Conservation (phyloP, 2,888 invertebrate species). For the Trichacis sp. region DNA sequence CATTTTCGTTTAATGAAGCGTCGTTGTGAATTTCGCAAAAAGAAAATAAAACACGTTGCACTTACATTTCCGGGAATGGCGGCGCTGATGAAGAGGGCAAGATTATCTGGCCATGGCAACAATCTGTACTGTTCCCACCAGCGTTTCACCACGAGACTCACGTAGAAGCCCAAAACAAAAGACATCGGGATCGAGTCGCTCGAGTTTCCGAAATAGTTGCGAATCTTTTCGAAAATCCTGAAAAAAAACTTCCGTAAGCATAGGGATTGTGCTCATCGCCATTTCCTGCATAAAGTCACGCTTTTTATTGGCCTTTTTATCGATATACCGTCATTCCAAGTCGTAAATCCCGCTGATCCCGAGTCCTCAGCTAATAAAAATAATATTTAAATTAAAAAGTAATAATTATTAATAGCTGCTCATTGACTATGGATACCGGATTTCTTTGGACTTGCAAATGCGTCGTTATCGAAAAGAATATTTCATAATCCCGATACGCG, state of each 20-base stretch:
- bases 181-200: slow-evolving; percentile 94
- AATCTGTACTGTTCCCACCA: slow-evolving; percentile 97
- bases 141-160: slow-evolving; percentile 88
- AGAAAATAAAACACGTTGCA: slow-evolving; percentile 56
- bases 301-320: neutral
- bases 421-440: slow-evolving; percentile 5
- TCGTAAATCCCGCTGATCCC: neutral
- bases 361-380: neutral
- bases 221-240: slow-evolving; percentile 89
- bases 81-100: slow-evolving; percentile 91
- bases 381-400: slow-evolving; percentile 13
- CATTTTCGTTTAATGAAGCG: too few relatives aligned
- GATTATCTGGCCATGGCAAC: slow-evolving; percentile 93
- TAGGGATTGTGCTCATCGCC: too few relatives aligned
- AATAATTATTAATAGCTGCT: slow-evolving; percentile 11
- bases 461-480: slow-evolving; percentile 14
- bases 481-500: slow-evolving; percentile 9
- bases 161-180: slow-evolving; percentile 95
- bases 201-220: slow-evolving; percentile 87
- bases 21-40: too few relatives aligned
- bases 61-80: slow-evolving; percentile 91
- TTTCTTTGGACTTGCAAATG: slow-evolving; percentile 21
- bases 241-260: too few relatives aligned
- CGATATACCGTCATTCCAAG: too few relatives aligned
- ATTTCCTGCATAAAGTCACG: too few relatives aligned